phyloP scores from a whole-genome alignment of 2,113 vertebrate species.

The Gallinago paraguaiae region DNA sequence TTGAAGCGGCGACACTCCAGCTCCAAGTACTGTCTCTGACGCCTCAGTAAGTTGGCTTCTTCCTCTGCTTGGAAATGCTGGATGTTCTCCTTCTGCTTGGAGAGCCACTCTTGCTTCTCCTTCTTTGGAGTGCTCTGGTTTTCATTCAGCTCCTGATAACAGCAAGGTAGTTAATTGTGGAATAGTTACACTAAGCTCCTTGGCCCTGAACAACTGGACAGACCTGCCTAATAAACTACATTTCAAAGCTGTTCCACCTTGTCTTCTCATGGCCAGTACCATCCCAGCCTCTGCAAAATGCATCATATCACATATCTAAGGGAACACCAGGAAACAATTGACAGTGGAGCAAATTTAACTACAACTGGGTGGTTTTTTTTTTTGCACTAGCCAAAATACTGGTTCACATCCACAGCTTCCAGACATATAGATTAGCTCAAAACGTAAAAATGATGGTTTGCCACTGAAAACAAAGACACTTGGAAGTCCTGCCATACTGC shows the following conservation, averaged over 20 bases:
- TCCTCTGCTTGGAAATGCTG: slow-evolving; percentile 98
- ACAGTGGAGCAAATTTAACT: neutral
- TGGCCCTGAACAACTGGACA: neutral
- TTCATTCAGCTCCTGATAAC: slow-evolving; percentile 91
- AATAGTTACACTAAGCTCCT: neutral
- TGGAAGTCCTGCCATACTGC: neutral
- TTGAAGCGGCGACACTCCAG: slow-evolving; percentile 97
- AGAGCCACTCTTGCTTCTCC: slow-evolving; percentile 98
- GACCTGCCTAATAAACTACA: neutral
- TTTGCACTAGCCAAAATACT: neutral
- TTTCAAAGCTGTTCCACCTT: neutral
- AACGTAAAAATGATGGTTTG: neutral
- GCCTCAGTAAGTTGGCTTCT: slow-evolving; percentile 92
- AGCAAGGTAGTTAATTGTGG: slow-evolving; percentile 23
- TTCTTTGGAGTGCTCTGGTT: slow-evolving; percentile 99
- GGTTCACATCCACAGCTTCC: neutral
- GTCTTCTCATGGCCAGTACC: neutral
- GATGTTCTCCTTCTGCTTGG: slow-evolving; percentile 98
- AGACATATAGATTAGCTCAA: neutral
- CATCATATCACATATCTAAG: neutral
- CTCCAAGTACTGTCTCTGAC: slow-evolving; percentile 95
- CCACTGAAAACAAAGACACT: neutral
- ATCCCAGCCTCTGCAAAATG: neutral
- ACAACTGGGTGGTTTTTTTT: neutral
- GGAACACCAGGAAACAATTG: neutral